phyloP scores from a whole-genome alignment of 2,113 vertebrate genomes.

The Aptenodytes patagonicus region DNA sequence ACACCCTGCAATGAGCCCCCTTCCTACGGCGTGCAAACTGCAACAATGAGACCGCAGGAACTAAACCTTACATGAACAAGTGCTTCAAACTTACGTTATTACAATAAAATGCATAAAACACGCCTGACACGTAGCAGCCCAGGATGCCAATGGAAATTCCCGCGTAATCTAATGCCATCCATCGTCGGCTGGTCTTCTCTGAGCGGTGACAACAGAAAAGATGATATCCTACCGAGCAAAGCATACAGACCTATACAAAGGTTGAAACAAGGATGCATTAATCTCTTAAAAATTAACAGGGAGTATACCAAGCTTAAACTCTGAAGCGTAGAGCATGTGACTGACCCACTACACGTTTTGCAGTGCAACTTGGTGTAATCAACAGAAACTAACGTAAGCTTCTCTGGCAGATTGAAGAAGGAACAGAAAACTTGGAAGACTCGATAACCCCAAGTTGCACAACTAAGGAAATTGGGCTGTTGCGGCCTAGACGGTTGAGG shows the following conservation, averaged over 20 bases:
- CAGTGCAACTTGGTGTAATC: neutral
- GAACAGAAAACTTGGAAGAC: neutral
- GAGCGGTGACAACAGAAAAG: conserved; percentile 95
- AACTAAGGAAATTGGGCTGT: fast-evolving
- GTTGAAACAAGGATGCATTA: neutral
- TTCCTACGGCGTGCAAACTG: neutral
- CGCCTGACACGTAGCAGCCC: conserved; percentile 93
- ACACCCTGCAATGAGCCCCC: neutral
- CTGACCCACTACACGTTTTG: fast-evolving
- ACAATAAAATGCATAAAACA: conserved; percentile 97
- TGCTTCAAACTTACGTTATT: conserved; percentile 81
- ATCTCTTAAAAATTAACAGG: neutral
- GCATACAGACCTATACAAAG: conserved; percentile 86
- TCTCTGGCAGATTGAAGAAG: neutral
- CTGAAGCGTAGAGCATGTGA: fast-evolving
- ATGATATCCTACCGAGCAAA: conserved; percentile 93
- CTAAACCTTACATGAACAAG: neutral
- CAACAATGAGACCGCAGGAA: neutral
- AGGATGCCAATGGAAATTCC: conserved; percentile 92
- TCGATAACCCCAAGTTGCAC: fast-evolving
- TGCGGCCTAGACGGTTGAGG: fast-evolving
- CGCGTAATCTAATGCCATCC: conserved; percentile 94
- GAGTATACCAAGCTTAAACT: neutral
- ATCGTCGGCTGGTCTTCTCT: conserved; percentile 91
- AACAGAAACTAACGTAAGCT: neutral